Percentiles rank a stretch among this genome's conserved stretches.
These are phyloP conservation scores for Drosophila setosimentum DNA, from an alignment of 2,888 invertebrate genomes.

Conservation along the genomic window DNA sequence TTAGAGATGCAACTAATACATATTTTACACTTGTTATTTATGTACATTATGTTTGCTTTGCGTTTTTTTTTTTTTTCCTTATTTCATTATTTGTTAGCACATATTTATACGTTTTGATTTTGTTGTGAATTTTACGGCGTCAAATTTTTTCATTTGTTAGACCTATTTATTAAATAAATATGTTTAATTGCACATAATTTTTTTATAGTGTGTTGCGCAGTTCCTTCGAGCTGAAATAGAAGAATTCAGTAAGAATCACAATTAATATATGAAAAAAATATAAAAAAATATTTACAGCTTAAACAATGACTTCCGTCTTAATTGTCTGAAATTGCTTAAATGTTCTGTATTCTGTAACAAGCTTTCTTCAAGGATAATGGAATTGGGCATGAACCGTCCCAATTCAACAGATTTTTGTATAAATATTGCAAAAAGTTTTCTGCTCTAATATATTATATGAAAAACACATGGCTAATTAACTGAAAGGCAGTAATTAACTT, in stretches of 20 bases:
- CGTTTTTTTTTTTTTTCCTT: conserved; percentile 3
- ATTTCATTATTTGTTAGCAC: conserved; percentile 27
- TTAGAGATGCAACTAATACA: conserved; percentile 25
- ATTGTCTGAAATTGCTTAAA: not conserved
- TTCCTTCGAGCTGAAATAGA: conserved; percentile 35
- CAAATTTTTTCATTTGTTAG: conserved; percentile 6
- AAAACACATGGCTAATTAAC: too few species aligned
- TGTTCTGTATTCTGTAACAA: not conserved
- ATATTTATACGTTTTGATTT: conserved; percentile 30
- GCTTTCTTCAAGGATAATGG: not conserved
- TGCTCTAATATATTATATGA: too few species aligned
- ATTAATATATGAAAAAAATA: not conserved
- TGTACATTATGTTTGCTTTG: conserved; percentile 17
- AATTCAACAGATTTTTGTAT: not conserved
- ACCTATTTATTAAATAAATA: conserved; percentile 6
- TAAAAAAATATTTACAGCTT: not conserved
- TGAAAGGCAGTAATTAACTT: too few species aligned
- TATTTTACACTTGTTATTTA: conserved; percentile 42
- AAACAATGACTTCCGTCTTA: not conserved
- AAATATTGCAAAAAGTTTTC: not conserved
- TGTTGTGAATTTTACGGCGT: conserved; percentile 10
- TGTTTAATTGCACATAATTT: conserved; percentile 27
- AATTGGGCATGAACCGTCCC: not conserved
- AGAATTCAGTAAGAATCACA: conserved; percentile 5
- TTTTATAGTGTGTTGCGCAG: conserved; percentile 7